Percentiles rank a stretch among this genome's conserved stretches.
Evolutionary conservation across 2,797 vertebrate genomes (phyloP).

Genomic region (Siniperca scherzeri): DNA sequence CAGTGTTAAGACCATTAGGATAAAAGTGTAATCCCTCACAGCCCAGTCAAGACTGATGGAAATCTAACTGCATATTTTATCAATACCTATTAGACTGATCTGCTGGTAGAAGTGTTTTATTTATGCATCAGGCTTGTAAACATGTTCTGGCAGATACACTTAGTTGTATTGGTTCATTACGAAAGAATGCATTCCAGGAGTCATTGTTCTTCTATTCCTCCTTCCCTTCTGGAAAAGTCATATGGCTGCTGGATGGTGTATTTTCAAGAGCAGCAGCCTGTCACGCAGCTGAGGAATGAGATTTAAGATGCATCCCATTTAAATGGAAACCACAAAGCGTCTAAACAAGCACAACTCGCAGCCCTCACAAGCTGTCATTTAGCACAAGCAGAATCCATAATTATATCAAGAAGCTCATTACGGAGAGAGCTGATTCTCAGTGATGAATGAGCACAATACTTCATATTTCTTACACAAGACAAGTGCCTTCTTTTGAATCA

Average conservation of each 20-base stretch:
- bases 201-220: constrained; percentile 1
- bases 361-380: constrained; percentile 62
- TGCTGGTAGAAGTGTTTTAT: constrained; percentile 13
- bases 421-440: constrained; percentile 14
- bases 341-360: constrained; percentile 48
- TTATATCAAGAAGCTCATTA: constrained; percentile 59
- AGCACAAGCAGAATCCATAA: constrained; percentile 59
- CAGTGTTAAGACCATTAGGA: constrained; percentile 43
- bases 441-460: neutral
- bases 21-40: constrained; percentile 40
- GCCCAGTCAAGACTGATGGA: constrained; percentile 10
- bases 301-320: constrained; percentile 43
- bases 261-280: constrained; percentile 31
- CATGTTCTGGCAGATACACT: constrained; percentile 26
- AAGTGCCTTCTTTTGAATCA: constrained; percentile 1
- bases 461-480: constrained; percentile 21
- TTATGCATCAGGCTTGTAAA: constrained; percentile 13
- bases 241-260: neutral
- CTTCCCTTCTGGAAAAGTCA: constrained; percentile 28
- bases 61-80: constrained; percentile 29
- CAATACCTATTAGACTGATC: constrained; percentile 31
- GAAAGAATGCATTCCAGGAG: constrained; percentile 15
- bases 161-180: constrained; percentile 25
- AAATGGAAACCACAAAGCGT: constrained; percentile 58
- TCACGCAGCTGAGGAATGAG: constrained; percentile 41